Base-by-base conservation (phyloP, 2,888 invertebrate genomes). In the Gnatocerus cornutus region DNA sequence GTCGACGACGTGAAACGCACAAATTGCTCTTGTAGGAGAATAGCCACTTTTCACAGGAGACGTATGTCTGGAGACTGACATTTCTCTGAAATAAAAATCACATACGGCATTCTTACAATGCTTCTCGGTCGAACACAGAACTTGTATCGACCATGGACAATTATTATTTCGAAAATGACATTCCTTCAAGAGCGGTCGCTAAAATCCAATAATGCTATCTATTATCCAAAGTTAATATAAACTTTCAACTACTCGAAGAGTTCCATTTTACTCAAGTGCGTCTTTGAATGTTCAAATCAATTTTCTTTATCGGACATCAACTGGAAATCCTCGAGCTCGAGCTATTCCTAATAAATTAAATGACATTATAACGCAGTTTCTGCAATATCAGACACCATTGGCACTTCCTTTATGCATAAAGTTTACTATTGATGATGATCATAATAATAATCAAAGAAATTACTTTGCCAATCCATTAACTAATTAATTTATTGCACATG, bases 401-500 rank as follows among this genome's bases (percentile, higher is more conserved):
- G 6, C 30, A 50, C 48, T 61, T 61, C 50, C 48, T 50, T 50
- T 50, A 39, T 37, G 16, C 21, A 12, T 16, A 50, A 61, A 61
- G 48, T 61, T 50, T 37, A 61, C 10, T 16, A 21, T 21, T 21
- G 27, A 56, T 30, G 8, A 7, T 29, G n/a, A 29, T 29, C 4
- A 30, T 33, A 16, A 21, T 30, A 61, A 61, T 61, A 48, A 50
- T 45, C n/a, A 43, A 13, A 37, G 14, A 53, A 56, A 56, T 16
- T n/a, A 8, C 33, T 50, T 13, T 30, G 9, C 14, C 29, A 13
- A 59, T 46, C 50, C 14, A 61, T 61, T 61, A 61, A 50, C 61
- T 61, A 61, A 61, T 61, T 48, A 61, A 61, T 50, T 61, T 61
- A 61, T 50, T 61, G 41, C 61, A 37, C 41, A 39, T 30, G 33